Evolutionary conservation across 2,888 invertebrate species (phyloP).

Genomic region (Amblyteles armatorius): DNA sequence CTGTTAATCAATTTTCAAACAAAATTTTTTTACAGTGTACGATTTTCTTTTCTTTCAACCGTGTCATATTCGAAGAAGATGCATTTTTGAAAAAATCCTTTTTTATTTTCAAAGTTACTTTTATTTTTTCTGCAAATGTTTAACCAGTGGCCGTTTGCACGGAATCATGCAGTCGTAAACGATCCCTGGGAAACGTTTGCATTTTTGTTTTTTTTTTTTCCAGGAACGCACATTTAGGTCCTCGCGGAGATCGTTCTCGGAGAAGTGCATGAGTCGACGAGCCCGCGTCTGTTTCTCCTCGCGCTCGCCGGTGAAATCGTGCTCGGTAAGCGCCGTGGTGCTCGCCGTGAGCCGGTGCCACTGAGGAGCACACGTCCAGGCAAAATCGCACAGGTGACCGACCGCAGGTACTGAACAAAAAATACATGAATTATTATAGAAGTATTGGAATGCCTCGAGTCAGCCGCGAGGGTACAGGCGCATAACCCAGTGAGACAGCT

Average conservation of each 20-base stretch:
- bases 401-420: neutral
- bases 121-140: neutral
- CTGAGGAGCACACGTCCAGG: neutral
- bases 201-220: constrained; percentile 9
- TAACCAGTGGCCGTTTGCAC: neutral
- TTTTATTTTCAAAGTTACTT: no score
- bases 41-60: neutral
- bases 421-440: no score
- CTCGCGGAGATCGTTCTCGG: constrained; percentile 52
- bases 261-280: constrained; percentile 56
- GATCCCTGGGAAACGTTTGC: constrained; percentile 52
- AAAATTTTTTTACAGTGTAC: no score
- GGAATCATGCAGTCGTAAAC: constrained; percentile 13
- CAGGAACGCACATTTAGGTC: constrained; percentile 58
- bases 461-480: no score
- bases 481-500: no score
- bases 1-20: no score
- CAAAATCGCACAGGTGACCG: neutral
- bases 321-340: neutral
- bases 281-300: constrained; percentile 34
- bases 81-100: neutral
- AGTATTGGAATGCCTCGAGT: no score
- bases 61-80: neutral
- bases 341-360: no score
- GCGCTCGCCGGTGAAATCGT: constrained; percentile 24